Evolutionary conservation across 2,113 vertebrate genomes (phyloP).

Genomic region (Misgurnus anguillicaudatus): DNA sequence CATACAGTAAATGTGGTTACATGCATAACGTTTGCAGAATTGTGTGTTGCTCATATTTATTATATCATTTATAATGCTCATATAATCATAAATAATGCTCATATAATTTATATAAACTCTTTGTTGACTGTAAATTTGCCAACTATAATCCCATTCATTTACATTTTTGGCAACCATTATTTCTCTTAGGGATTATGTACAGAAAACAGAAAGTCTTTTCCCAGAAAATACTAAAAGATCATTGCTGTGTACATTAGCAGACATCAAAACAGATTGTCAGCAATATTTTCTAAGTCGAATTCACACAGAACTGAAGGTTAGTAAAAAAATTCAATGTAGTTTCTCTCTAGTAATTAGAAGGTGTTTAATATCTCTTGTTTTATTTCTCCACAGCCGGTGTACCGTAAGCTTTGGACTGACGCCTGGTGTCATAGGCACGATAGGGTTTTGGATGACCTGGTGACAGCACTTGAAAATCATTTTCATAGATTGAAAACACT

Average conservation of each 20-base stretch:
- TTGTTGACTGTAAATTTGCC: neutral
- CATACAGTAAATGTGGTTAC: no score
- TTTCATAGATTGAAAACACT: slow-evolving; percentile 69
- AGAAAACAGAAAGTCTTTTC: slow-evolving; percentile 54
- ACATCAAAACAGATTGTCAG: slow-evolving; percentile 72
- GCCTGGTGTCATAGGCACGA: slow-evolving; percentile 70
- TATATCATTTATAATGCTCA: no score
- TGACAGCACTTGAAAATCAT: slow-evolving; percentile 61
- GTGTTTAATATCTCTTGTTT: slow-evolving; percentile 12
- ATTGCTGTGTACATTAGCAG: slow-evolving; percentile 64
- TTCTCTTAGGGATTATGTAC: slow-evolving; percentile 64
- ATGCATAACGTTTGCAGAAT: no score
- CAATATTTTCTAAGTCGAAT: slow-evolving; percentile 70
- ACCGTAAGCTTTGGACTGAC: slow-evolving; percentile 75
- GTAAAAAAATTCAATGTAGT: neutral
- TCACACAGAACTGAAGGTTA: slow-evolving; percentile 79
- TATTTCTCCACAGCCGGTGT: slow-evolving; percentile 68
- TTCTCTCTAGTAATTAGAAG: neutral
- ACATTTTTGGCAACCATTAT: neutral
- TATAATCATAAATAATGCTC: no score
- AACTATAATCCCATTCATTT: neutral
- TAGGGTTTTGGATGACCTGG: slow-evolving; percentile 69
- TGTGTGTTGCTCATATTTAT: neutral
- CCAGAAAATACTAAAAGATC: slow-evolving; percentile 35
- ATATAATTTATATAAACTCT: neutral